phyloP scores from a whole-genome alignment of 2,797 vertebrate species.

The Dicrostonyx torquatus region DNA sequence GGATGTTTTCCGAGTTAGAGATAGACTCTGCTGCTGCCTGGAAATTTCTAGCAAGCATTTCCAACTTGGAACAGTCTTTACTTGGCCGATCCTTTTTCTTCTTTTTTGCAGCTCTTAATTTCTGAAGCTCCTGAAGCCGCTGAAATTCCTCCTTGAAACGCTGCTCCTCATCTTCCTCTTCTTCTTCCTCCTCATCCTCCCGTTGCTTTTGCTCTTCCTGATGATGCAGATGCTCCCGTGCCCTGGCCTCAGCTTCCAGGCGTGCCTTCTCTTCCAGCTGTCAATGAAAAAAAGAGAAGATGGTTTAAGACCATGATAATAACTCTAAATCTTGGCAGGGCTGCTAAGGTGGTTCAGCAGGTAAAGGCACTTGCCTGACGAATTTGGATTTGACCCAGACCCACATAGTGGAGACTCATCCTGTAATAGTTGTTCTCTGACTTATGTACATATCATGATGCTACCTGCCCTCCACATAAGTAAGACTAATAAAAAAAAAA shows the following conservation, averaged over 20 bases:
- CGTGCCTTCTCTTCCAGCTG: conserved; percentile 97
- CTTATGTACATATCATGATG: neutral
- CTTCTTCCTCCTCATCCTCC: conserved; percentile 86
- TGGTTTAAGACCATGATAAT: neutral
- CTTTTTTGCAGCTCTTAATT: conserved; percentile 93
- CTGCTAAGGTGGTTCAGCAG: neutral
- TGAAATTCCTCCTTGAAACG: conserved; percentile 93
- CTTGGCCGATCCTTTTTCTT: conserved; percentile 95
- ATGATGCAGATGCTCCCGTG: conserved; percentile 90
- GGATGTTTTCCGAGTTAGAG: conserved; percentile 87
- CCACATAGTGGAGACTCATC: neutral
- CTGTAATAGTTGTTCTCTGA: neutral
- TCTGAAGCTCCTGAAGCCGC: conserved; percentile 94
- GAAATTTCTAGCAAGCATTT: conserved; percentile 86
- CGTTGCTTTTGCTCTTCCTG: conserved; percentile 89
- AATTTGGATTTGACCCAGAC: neutral
- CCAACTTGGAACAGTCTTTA: conserved; percentile 85
- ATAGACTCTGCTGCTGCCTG: conserved; percentile 90
- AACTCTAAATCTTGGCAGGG: neutral
- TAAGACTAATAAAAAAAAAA: neutral
- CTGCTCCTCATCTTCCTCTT: conserved; percentile 91
- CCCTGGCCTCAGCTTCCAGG: conserved; percentile 92
- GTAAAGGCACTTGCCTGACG: neutral
- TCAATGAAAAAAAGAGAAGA: neutral
- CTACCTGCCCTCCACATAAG: too few relatives aligned